A percentile compares a stretch with the other conserved stretches of the same genome.
Conservation (phyloP, 2,113 vertebrate species). For the Tyto alba region DNA sequence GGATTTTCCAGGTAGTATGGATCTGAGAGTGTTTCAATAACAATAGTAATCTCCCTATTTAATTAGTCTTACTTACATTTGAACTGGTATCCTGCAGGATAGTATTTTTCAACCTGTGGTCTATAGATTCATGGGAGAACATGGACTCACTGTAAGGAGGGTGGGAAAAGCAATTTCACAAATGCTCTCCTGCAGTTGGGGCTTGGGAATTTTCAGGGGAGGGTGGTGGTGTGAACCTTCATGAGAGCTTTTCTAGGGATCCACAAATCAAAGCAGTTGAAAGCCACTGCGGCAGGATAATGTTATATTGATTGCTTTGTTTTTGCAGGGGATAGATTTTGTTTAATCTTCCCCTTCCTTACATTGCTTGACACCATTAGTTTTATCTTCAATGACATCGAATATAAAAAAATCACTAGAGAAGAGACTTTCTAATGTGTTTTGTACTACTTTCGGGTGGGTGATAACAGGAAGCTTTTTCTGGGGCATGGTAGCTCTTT, state of each 20-base stretch:
- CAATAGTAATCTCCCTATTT: background rate
- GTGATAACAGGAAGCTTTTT: background rate
- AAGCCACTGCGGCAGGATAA: conserved; percentile 20
- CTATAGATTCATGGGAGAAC: background rate
- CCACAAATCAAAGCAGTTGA: conserved; percentile 49
- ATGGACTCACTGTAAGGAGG: background rate
- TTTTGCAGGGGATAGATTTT: conserved; percentile 63
- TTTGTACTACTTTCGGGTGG: background rate
- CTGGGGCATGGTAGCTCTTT: background rate
- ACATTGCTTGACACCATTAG: conserved; percentile 24
- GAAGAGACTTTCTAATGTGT: background rate
- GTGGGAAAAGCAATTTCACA: background rate
- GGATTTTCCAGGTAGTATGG: background rate
- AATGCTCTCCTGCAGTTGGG: background rate
- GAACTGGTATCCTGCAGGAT: background rate
- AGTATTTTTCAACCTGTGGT: background rate
- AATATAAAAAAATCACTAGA: background rate
- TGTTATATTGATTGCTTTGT: conserved; percentile 52
- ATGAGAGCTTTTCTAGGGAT: background rate
- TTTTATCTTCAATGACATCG: conserved; percentile 29
- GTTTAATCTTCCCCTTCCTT: conserved; percentile 57
- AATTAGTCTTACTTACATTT: background rate
- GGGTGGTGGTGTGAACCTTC: background rate
- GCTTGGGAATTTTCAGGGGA: background rate
- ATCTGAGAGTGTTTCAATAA: background rate